Conservation (phyloP, 2,888 invertebrate species). For the Plebejus anna region DNA sequence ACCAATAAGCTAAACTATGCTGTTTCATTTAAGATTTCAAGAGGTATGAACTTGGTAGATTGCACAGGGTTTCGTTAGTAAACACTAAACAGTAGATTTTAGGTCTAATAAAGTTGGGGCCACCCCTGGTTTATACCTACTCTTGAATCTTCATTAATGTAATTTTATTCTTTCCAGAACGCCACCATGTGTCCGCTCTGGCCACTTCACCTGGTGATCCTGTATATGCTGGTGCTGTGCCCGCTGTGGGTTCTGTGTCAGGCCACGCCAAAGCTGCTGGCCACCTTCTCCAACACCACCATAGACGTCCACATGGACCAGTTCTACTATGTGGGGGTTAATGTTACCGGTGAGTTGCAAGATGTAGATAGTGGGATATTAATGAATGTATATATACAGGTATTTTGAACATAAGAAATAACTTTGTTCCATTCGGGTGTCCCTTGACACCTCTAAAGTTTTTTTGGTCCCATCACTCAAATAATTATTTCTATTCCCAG, state of each 20-base stretch:
- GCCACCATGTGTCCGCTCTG: slow-evolving; percentile 81
- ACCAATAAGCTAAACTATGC: no score
- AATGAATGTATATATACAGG: no score
- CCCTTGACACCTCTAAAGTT: no score
- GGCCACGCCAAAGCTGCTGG: slow-evolving; percentile 57
- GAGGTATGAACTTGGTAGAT: no score
- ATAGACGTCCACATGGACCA: slow-evolving; percentile 72
- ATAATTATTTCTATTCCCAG: slow-evolving; percentile 34
- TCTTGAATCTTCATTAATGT: neutral
- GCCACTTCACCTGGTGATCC: slow-evolving; percentile 78
- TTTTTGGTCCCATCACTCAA: no score
- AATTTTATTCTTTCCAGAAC: slow-evolving; percentile 38
- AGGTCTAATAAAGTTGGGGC: no score
- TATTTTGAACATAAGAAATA: no score
- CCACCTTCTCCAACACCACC: slow-evolving; percentile 55
- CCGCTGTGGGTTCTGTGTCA: slow-evolving; percentile 77
- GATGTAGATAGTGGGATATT: neutral
- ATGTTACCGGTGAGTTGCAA: slow-evolving; percentile 50
- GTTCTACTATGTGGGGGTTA: slow-evolving; percentile 58
- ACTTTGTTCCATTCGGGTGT: no score
- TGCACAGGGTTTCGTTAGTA: no score
- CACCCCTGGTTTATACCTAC: no score
- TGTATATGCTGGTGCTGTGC: slow-evolving; percentile 75
- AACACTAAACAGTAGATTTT: no score
- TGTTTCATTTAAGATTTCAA: no score